Base-by-base conservation (phyloP, 2,797 vertebrate species). In the Periophthalmus magnuspinnatus region DNA sequence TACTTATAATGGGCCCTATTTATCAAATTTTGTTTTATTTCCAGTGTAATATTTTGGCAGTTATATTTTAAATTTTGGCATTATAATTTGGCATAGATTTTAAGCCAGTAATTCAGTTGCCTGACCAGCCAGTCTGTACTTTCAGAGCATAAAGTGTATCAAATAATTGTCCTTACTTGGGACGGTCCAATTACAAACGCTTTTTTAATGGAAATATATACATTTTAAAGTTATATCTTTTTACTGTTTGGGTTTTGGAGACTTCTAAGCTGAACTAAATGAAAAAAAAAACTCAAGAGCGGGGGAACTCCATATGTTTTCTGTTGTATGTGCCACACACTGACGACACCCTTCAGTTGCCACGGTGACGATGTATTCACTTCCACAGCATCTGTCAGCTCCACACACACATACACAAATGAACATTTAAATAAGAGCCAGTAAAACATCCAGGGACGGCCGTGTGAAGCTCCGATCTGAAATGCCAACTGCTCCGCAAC, bases 311-410 rank as follows among this genome's bases (percentile, higher is more conserved):
- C 72, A 52, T 16, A 41, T 28, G 36, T 7, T 28, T 22, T 78
- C 71, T 68, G 41, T 75, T 84, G 65, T 72, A 22, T 65, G 13
- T 5, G 41, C 41, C 41, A 58, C n/a, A 70, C 67, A 33, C 70
- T 77, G 58, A 75, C 45, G 41, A 56, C 70, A 72, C 74, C 65
- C 67, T 80, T 59, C 68, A 81, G 90, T 89, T 91, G 87, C 89
- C 85, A 88, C 83, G 55, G 90, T 68, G 69, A 90, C 85, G 75
- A 72, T 75, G 55, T 76, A 76, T 77, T 79, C 71, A 76, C 67
- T 86, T 84, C 84, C 83, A 82, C 72, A 84, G 81, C 84, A 79
- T 81, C 83, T 85, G 79, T 77, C 66, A 79, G 69, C 65, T 71
- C 65, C 88, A 71, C 50, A 63, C 71, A 54, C 22, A 32, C 57